Evolutionary conservation across 2,113 vertebrate species (phyloP).

Genomic region (Aleadryas rufinucha): DNA sequence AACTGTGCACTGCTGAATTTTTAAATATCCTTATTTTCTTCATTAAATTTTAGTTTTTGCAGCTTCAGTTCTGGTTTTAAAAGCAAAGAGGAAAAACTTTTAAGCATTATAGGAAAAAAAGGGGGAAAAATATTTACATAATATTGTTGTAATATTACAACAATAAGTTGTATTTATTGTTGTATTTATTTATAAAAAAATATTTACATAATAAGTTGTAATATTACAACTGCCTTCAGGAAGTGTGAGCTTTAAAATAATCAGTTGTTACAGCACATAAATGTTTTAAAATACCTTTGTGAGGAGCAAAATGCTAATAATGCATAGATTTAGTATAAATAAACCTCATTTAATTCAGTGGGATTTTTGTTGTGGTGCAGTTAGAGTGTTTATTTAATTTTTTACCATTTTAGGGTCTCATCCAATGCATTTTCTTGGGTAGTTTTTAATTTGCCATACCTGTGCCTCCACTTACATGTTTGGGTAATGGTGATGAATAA

Average conservation of each 20-base stretch:
- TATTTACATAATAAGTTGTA: no score
- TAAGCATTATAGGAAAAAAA: neutral
- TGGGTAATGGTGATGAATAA: neutral
- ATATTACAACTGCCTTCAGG: neutral
- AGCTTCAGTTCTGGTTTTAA: neutral
- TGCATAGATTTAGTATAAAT: neutral
- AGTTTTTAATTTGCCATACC: neutral
- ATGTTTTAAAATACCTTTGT: neutral
- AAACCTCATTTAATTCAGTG: neutral
- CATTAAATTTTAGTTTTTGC: no score
- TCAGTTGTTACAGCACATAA: neutral
- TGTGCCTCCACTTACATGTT: accelerated
- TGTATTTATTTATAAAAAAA: no score
- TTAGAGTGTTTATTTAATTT: neutral
- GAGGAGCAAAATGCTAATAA: neutral
- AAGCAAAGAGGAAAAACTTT: neutral
- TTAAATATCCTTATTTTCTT: neutral
- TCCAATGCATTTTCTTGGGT: neutral
- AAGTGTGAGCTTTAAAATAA: neutral
- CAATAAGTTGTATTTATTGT: no score
- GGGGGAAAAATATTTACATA: neutral
- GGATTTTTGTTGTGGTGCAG: neutral
- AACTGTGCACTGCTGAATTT: neutral
- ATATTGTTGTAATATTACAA: no score
- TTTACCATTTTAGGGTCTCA: neutral